Evolutionary conservation across 2,888 invertebrate genomes (phyloP).

Genomic region (Gymnoscelis rufifasciata): DNA sequence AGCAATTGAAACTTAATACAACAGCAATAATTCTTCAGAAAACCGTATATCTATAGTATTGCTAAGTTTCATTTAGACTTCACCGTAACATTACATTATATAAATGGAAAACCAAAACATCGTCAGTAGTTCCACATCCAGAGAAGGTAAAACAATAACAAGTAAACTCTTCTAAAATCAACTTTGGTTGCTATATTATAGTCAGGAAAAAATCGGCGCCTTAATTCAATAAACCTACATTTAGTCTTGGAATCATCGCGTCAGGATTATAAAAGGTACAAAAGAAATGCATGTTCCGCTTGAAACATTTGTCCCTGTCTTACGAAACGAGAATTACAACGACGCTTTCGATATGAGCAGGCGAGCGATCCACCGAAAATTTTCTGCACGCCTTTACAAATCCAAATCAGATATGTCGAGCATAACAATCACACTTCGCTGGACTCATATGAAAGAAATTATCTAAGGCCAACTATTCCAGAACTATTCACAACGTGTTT

Average conservation of each 20-base stretch:
- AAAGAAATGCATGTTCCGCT: neutral
- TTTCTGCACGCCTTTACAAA: neutral
- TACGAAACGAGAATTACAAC: neutral
- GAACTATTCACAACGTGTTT: no score
- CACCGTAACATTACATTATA: constrained; percentile 8
- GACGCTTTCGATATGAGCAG: neutral
- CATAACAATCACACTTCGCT: neutral
- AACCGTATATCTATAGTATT: constrained; percentile 16
- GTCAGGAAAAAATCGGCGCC: neutral
- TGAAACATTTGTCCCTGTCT: neutral
- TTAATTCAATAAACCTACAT: neutral
- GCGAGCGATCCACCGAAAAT: neutral
- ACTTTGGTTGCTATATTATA: constrained; percentile 1
- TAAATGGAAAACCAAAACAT: constrained; percentile 15
- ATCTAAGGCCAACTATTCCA: no score
- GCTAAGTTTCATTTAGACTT: constrained; percentile 18
- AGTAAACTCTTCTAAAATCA: constrained; percentile 19
- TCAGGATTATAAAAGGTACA: neutral
- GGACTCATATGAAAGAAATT: no score
- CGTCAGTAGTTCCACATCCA: constrained; percentile 12
- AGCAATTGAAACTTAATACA: constrained; percentile 2
- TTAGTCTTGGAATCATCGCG: neutral
- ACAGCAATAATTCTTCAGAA: constrained; percentile 1
- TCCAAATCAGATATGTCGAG: neutral
- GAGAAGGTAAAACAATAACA: constrained; percentile 19